phyloP scores from a whole-genome alignment of 2,888 invertebrate genomes.

The Dendrolimus pini region DNA sequence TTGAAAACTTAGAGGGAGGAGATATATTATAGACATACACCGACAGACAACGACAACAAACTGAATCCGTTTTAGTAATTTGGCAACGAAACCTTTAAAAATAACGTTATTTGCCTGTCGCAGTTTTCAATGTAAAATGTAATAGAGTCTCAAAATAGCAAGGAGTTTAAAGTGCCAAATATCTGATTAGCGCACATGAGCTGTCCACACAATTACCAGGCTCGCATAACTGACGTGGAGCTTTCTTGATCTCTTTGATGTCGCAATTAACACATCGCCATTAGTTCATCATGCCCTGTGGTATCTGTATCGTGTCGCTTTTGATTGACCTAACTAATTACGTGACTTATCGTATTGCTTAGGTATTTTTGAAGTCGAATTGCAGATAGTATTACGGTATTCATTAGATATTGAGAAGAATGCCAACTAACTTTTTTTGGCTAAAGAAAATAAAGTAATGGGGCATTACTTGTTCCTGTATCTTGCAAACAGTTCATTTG shows the following conservation, averaged over 20 bases:
- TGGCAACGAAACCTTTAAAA: no score
- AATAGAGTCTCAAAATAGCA: not conserved
- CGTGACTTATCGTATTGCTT: not conserved
- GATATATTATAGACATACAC: no score
- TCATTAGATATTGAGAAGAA: no score
- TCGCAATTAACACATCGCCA: conserved; percentile 2
- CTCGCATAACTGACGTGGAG: conserved; percentile 39
- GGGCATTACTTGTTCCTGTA: no score
- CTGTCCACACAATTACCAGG: conserved; percentile 47
- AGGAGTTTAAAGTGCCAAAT: not conserved
- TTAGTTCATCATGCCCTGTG: not conserved
- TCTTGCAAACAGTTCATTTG: no score
- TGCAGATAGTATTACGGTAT: no score
- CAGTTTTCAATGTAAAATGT: not conserved
- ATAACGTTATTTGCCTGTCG: no score
- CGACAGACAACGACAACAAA: no score
- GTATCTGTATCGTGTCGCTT: not conserved
- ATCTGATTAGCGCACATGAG: conserved; percentile 5
- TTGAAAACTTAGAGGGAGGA: no score
- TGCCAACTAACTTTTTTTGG: no score
- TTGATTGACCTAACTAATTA: not conserved
- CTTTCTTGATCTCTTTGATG: not conserved
- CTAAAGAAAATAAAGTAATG: no score
- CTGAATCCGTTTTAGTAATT: no score
- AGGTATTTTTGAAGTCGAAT: not conserved